A percentile compares a stretch with the other conserved stretches of the same genome.
phyloP scores from a whole-genome alignment of 2,113 vertebrate species.

The Mobula birostris region DNA sequence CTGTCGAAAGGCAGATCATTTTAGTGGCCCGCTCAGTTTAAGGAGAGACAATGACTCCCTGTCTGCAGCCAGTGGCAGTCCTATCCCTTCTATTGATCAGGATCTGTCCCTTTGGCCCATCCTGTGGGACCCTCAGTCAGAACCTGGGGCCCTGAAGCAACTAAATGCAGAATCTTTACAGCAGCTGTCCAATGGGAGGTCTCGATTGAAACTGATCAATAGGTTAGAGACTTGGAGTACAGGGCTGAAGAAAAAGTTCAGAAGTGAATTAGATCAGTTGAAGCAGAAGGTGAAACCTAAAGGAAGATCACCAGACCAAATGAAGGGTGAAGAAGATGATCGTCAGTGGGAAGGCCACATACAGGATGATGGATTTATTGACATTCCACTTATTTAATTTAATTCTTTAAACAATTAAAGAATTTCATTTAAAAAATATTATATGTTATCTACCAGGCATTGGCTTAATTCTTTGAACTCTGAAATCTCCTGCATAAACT shows the following conservation, averaged over 20 bases:
- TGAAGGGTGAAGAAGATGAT: neutral
- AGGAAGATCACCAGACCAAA: neutral
- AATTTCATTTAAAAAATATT: neutral
- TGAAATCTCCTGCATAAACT: neutral
- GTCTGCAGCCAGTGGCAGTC: neutral
- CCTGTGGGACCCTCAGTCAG: neutral
- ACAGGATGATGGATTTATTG: constrained; percentile 18
- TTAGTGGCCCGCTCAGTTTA: neutral
- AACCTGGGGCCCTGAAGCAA: neutral
- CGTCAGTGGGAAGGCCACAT: neutral
- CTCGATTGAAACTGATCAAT: neutral
- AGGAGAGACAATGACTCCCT: neutral
- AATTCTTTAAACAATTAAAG: neutral
- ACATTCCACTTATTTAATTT: constrained; percentile 7
- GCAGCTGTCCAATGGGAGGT: neutral
- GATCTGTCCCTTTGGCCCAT: constrained; percentile 16
- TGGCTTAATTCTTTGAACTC: neutral
- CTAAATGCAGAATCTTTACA: neutral
- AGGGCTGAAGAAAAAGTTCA: neutral
- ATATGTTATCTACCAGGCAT: neutral
- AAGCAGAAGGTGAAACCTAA: neutral
- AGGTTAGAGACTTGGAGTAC: constrained; percentile 1
- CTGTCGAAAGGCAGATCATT: neutral
- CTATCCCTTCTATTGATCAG: neutral
- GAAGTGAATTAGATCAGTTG: neutral